A percentile compares a stretch with the other conserved stretches of the same genome.
Evolutionary conservation across 2,797 vertebrate species (phyloP).

Genomic region (Malacoctenus gilli): DNA sequence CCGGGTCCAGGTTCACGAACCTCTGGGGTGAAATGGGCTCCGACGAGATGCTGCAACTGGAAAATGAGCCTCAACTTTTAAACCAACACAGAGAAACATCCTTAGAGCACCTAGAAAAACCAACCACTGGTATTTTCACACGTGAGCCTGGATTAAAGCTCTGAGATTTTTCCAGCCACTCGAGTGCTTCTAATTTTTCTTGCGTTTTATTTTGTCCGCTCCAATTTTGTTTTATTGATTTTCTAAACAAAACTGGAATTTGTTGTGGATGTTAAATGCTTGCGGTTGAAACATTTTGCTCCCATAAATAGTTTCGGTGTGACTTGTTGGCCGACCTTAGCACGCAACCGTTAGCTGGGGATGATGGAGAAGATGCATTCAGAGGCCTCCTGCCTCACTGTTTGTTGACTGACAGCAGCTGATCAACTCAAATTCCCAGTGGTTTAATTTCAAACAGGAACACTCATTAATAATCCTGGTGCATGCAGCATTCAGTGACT

Average conservation of each 20-base stretch:
- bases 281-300: no score
- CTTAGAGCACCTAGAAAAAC: background rate
- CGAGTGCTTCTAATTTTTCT: no score
- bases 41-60: background rate
- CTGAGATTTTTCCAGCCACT: no score
- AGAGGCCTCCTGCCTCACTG: constrained; percentile 8
- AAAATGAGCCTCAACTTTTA: background rate
- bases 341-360: constrained; percentile 1
- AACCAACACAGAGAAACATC: background rate
- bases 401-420: constrained; percentile 11
- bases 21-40: background rate
- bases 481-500: constrained; percentile 15
- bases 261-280: no score
- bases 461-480: constrained; percentile 15
- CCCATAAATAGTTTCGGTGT: no score
- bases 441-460: constrained; percentile 21
- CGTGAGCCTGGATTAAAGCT: no score
- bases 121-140: no score
- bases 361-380: constrained; percentile 9
- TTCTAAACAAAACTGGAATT: no score
- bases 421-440: background rate
- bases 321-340: no score
- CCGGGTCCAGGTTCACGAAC: background rate
- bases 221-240: no score
- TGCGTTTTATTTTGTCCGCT: no score